These are phyloP conservation scores for Notodonta dromedarius DNA, from an alignment of 2,888 invertebrate genomes.

Conservation along the genomic window DNA sequence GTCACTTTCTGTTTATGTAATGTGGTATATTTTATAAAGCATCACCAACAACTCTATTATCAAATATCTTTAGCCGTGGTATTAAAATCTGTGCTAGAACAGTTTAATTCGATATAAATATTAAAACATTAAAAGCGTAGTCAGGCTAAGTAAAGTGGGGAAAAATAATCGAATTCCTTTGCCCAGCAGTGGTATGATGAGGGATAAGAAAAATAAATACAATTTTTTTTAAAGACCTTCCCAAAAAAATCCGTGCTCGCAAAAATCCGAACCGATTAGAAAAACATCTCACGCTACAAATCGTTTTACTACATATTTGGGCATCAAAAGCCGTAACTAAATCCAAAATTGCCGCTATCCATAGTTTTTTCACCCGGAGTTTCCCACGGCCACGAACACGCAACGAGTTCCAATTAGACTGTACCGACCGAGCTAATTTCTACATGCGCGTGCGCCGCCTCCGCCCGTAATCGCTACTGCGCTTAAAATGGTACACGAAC, in stretches of 20 bases:
- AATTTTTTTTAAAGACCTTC: neutral
- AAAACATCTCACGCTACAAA: constrained; percentile 12
- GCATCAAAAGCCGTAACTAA: constrained; percentile 60
- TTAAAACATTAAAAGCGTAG: too few relatives aligned
- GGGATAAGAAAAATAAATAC: too few relatives aligned
- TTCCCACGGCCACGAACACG: constrained; percentile 77
- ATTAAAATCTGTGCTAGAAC: too few relatives aligned
- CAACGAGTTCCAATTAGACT: constrained; percentile 63
- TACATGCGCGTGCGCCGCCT: constrained; percentile 54
- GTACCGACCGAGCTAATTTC: constrained; percentile 67
- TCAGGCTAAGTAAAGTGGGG: too few relatives aligned
- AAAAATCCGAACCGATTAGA: neutral
- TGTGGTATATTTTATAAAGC: neutral
- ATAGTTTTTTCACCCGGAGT: constrained; percentile 65
- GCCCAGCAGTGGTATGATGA: too few relatives aligned
- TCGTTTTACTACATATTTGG: constrained; percentile 22
- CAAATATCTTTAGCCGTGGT: too few relatives aligned
- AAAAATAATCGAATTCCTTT: too few relatives aligned
- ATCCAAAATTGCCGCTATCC: constrained; percentile 61
- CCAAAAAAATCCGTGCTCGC: constrained; percentile 1
- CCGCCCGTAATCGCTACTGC: constrained; percentile 30
- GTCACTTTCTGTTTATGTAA: neutral
- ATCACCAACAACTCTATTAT: too few relatives aligned
- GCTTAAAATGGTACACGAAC: constrained; percentile 32
- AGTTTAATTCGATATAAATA: too few relatives aligned